Evolutionary conservation across 2,888 invertebrate genomes (phyloP).

Genomic region (Cenopis cana): DNA sequence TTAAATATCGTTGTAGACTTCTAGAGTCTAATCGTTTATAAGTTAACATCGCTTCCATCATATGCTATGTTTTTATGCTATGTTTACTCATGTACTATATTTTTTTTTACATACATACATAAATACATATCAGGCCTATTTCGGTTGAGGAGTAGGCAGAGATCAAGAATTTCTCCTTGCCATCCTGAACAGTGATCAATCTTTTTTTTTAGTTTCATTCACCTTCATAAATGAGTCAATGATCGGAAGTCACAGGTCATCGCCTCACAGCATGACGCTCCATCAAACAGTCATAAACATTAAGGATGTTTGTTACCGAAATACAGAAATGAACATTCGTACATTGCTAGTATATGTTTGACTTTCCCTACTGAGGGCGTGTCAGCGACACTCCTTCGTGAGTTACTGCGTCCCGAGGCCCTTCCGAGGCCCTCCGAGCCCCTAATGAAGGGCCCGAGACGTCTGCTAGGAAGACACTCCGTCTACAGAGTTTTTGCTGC

Average conservation of each 20-base stretch:
- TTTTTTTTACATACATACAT: too few relatives aligned
- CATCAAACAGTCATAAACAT: slow-evolving; percentile 12
- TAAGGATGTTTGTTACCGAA: slow-evolving; percentile 19
- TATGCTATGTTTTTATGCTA: too few relatives aligned
- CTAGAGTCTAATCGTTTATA: too few relatives aligned
- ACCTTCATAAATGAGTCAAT: not conserved
- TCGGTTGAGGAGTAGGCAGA: not conserved
- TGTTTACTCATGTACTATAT: too few relatives aligned
- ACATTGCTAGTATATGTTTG: slow-evolving; percentile 31
- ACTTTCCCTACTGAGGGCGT: slow-evolving; percentile 48
- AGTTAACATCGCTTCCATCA: too few relatives aligned
- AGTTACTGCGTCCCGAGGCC: slow-evolving; percentile 49
- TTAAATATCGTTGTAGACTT: too few relatives aligned
- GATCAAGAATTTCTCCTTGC: not conserved
- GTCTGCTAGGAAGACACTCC: slow-evolving; percentile 60
- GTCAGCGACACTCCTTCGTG: slow-evolving; percentile 56
- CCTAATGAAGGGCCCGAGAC: slow-evolving; percentile 67
- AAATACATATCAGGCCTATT: not conserved
- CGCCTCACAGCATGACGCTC: not conserved
- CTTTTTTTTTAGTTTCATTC: not conserved
- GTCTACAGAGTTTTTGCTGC: slow-evolving; percentile 64
- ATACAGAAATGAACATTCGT: slow-evolving; percentile 35
- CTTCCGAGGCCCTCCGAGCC: slow-evolving; percentile 54
- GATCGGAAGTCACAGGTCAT: not conserved
- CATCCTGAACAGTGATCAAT: too few relatives aligned